A percentile compares a stretch with the other conserved stretches of the same genome.
These are phyloP conservation scores for Callithrix jacchus DNA, from an alignment of 2,113 vertebrate species.

Conservation along the genomic window DNA sequence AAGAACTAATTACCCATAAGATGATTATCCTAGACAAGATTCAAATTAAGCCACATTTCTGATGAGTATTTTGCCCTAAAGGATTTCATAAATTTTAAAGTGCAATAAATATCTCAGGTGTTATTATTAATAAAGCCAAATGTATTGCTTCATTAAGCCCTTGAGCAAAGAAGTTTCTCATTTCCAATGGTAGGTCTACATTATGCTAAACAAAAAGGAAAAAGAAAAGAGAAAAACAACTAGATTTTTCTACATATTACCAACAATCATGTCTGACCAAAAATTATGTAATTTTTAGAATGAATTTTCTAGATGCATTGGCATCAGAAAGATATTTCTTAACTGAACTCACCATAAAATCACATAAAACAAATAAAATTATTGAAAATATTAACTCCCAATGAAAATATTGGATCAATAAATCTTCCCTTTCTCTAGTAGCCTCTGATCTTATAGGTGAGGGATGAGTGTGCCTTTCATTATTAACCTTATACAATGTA, in stretches of 20 bases:
- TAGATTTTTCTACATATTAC: neutral
- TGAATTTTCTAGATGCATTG: neutral
- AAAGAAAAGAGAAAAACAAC: neutral
- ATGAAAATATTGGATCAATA: neutral
- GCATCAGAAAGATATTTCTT: neutral
- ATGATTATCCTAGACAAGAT: constrained; percentile 15
- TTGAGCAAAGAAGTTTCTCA: neutral
- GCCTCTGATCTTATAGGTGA: neutral
- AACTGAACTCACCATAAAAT: constrained; percentile 3
- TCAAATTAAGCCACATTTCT: constrained; percentile 7
- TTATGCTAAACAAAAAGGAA: neutral
- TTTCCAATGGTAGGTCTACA: neutral
- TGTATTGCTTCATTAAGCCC: neutral
- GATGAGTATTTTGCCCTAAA: constrained; percentile 37
- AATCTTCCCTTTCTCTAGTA: neutral
- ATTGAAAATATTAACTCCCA: neutral
- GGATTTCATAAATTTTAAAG: constrained; percentile 31
- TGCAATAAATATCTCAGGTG: neutral
- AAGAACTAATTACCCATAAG: constrained; percentile 3
- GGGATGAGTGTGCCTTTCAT: neutral
- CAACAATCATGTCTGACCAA: neutral
- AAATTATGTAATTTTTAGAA: neutral
- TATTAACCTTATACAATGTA: neutral
- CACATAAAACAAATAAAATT: neutral
- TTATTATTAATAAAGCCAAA: constrained; percentile 12